Evolutionary conservation across 2,888 invertebrate species (phyloP), one percentile per base, ranked within the genome.

Genomic region (Ectemnius continuus): DNA sequence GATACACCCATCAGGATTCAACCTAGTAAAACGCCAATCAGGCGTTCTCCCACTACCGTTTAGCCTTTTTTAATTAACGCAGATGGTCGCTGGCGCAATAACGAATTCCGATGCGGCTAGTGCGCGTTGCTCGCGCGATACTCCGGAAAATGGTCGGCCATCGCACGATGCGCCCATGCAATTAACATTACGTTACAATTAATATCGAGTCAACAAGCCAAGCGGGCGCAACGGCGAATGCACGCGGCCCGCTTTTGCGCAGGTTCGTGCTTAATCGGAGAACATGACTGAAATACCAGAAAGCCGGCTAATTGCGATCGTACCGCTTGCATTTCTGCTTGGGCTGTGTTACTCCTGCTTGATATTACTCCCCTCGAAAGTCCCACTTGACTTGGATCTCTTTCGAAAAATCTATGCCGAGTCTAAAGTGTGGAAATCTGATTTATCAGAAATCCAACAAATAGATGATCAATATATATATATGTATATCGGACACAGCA

Each of bases 141-240:
- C 67, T 59, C 69, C 36, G 36, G 47, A 60, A 75, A 80, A 81
- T 75, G 75, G 58, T 20, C 36, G 36, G 23, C 23, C 23, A 23
- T 66, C 67, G 58, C n/a, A 47, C 47, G 70, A 78, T 70, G 69
- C 70, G 63, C 45, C 48, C 45, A 6, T 36, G 70, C 70, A 67
- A 76, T 76, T 76, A 79, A 74, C 76, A 69, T 79, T 76, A 69
- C 77, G 73, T 77, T 75, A 72, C 75, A 73, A 81, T 74, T 81
- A 79, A 81, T 81, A 77, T 75, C 77, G 62, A 70, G 71, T 61
- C 73, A 72, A 72, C 36, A 36, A 36, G 36, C 36, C 36, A 11
- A 36, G 36, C 36, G 36, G 1, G 36, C 36, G 36, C 36, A 23
- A 5, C 78, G 67, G 68, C 69, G 64, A 52, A 47, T 47, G 14